Evolutionary conservation across 2,797 vertebrate genomes (phyloP).

Genomic region (Enteromius argenteus): DNA sequence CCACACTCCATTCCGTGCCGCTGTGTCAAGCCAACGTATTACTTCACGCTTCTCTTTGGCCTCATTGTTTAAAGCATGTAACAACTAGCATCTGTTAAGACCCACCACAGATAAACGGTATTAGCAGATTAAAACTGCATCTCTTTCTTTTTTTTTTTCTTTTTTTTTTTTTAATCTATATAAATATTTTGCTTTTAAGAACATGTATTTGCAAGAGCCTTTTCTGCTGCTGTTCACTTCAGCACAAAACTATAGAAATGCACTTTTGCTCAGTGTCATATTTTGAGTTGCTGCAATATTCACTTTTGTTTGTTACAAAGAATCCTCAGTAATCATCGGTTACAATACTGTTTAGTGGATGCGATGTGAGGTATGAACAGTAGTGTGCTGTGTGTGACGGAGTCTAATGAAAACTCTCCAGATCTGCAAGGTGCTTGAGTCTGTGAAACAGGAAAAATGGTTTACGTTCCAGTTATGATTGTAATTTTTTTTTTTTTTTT

Average conservation of each 20-base stretch:
- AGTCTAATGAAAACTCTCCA: conserved; percentile 56
- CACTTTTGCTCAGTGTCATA: conserved; percentile 95
- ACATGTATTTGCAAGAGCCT: conserved; percentile 81
- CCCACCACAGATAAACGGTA: conserved; percentile 43
- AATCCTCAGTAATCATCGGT: conserved; percentile 88
- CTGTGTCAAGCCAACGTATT: conserved; percentile 23
- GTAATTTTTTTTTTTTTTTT: conserved; percentile 19
- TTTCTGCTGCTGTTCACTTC: conserved; percentile 85
- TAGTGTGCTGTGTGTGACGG: conserved; percentile 83
- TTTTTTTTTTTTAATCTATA: no score
- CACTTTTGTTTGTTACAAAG: conserved; percentile 87
- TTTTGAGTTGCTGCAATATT: conserved; percentile 94
- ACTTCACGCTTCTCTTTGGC: conserved; percentile 13
- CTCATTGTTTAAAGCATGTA: conserved; percentile 43
- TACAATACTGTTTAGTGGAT: conserved; percentile 77
- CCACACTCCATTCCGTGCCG: background rate
- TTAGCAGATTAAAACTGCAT: conserved; percentile 39
- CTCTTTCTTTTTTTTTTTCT: conserved; percentile 8
- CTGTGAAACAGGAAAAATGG: conserved; percentile 75
- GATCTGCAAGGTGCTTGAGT: conserved; percentile 84
- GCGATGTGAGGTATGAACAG: no score
- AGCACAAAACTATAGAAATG: conserved; percentile 92
- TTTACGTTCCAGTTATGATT: conserved; percentile 88
- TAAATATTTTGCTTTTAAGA: conserved; percentile 35
- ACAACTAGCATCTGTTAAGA: conserved; percentile 23